phyloP scores from a whole-genome alignment of 2,797 vertebrate genomes.

The Hydrocynus forskahlii region DNA sequence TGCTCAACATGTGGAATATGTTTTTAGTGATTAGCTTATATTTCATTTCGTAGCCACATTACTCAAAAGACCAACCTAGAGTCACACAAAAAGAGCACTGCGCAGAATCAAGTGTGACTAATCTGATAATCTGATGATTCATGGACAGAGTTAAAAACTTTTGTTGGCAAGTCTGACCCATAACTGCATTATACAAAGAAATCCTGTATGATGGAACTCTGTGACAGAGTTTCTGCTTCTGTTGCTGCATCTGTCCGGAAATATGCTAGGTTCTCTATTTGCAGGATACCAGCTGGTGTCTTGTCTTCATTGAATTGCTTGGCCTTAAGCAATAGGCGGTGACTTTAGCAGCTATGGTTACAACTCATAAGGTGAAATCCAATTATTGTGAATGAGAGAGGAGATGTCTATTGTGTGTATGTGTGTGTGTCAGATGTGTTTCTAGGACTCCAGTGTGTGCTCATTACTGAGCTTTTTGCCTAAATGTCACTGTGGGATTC shows the following conservation, averaged over 20 bases:
- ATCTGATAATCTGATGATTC: not conserved
- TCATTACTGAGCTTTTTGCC: conserved; percentile 32
- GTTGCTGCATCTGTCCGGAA: not conserved
- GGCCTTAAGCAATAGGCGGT: conserved; percentile 4
- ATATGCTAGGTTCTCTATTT: not conserved
- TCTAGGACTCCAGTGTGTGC: not conserved
- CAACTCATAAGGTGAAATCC: conserved; percentile 23
- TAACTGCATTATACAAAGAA: not conserved
- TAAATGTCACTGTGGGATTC: conserved; percentile 34
- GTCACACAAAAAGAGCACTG: not conserved
- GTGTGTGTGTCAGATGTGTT: conserved; percentile 8
- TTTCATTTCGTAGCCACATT: not conserved
- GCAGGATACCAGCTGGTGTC: conserved; percentile 14
- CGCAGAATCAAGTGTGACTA: not conserved
- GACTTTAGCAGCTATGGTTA: conserved; percentile 13
- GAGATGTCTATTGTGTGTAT: conserved; percentile 5
- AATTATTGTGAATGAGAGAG: conserved; percentile 17
- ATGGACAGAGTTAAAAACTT: not conserved
- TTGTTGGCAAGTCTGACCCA: not conserved
- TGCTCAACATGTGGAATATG: too few relatives aligned
- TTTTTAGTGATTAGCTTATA: not conserved
- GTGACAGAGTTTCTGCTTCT: not conserved
- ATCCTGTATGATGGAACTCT: not conserved
- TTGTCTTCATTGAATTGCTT: conserved; percentile 5
- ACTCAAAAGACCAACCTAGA: not conserved